Evolutionary conservation across 2,888 invertebrate genomes (phyloP).

Genomic region (Elmis aenea): DNA sequence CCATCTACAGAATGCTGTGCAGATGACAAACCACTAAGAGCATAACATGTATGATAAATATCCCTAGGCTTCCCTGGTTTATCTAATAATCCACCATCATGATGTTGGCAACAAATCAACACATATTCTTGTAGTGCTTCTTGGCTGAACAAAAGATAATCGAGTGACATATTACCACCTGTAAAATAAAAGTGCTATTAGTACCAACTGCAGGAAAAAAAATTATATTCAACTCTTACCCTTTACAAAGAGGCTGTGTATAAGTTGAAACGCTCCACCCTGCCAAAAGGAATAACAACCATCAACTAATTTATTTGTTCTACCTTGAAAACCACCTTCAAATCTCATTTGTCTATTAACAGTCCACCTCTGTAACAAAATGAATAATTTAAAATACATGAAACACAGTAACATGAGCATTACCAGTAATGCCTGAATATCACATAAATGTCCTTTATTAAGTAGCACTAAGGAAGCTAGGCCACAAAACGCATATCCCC

Average conservation of each 20-base stretch:
- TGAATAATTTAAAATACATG: slow-evolving; percentile 1
- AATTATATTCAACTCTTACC: slow-evolving; percentile 25
- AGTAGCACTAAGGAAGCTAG: slow-evolving; percentile 84
- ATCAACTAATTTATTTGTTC: slow-evolving; percentile 98
- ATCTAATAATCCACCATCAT: slow-evolving; percentile 86
- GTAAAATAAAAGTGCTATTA: slow-evolving; percentile 36
- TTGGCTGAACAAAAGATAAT: slow-evolving; percentile 74
- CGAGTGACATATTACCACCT: slow-evolving; percentile 47
- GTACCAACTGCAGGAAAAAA: neutral
- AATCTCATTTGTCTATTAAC: slow-evolving; percentile 86
- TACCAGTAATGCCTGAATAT: slow-evolving; percentile 68
- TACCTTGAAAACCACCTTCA: slow-evolving; percentile 96
- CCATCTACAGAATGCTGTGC: slow-evolving; percentile 67
- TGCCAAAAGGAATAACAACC: slow-evolving; percentile 99
- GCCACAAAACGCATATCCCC: slow-evolving; percentile 98
- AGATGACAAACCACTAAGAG: slow-evolving; percentile 88
- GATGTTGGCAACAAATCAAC: slow-evolving; percentile 84
- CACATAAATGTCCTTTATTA: slow-evolving; percentile 67
- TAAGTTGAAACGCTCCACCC: slow-evolving; percentile 84
- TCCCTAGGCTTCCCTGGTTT: slow-evolving; percentile 92
- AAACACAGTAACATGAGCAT: slow-evolving; percentile 14
- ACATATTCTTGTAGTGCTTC: slow-evolving; percentile 92
- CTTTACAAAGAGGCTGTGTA: slow-evolving; percentile 66
- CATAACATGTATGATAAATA: slow-evolving; percentile 96
- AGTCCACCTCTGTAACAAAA: slow-evolving; percentile 68